A percentile compares a stretch with the other conserved stretches of the same genome.
phyloP scores from a whole-genome alignment of 2,888 invertebrate species.

The Cepaea hortensis region DNA sequence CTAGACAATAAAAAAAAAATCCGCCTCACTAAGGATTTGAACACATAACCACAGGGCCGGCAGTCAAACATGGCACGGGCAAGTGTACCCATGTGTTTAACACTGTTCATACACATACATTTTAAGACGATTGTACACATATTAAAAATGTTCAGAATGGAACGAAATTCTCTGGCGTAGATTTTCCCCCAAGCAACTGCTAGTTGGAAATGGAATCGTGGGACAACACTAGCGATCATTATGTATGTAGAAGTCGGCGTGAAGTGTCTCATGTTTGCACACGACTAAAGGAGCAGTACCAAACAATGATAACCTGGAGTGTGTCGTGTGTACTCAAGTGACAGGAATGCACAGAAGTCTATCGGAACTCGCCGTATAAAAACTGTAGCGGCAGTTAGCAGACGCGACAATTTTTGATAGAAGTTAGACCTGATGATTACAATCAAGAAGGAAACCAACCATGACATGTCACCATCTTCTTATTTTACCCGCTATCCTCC shows the following conservation, averaged over 20 bases:
- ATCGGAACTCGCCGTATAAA: no score
- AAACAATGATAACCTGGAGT: neutral
- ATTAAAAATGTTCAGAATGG: neutral
- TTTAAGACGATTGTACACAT: neutral
- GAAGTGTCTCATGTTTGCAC: constrained; percentile 7
- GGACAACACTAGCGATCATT: neutral
- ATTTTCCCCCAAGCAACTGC: neutral
- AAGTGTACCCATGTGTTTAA: no score
- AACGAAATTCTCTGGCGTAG: neutral
- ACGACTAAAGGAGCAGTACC: neutral
- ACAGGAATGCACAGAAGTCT: neutral
- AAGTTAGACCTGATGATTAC: neutral
- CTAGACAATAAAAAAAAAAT: no score
- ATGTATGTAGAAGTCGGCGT: neutral
- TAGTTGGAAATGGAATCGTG: neutral
- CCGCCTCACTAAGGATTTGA: no score
- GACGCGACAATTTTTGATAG: no score
- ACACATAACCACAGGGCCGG: no score
- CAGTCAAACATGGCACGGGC: no score
- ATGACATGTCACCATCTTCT: neutral
- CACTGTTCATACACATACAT: neutral
- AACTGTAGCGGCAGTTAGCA: no score
- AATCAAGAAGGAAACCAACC: neutral
- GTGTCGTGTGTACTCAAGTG: neutral
- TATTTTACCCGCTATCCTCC: no score